These are phyloP conservation scores for human (Homo sapiens) DNA, from an alignment of 2,113 vertebrate species.

Conservation along the genomic window GRCh38 chr9:137638501-137639000, in stretches of 20 bases:
- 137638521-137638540: background rate
- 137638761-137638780: background rate
- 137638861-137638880: too few relatives aligned
- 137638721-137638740: too few relatives aligned
- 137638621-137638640: too few relatives aligned
- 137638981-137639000: too few relatives aligned
- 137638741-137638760: background rate
- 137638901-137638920: background rate
- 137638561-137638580: too few relatives aligned
- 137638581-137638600: too few relatives aligned
- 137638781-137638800: background rate
- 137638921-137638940: too few relatives aligned
- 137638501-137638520: background rate
- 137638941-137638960: too few relatives aligned
- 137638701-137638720: background rate
- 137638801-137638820: background rate
- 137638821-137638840: background rate
- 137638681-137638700: background rate
- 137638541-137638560: too few relatives aligned
- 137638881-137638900: background rate
- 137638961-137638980: too few relatives aligned
- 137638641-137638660: background rate
- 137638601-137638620: too few relatives aligned
- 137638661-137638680: background rate
- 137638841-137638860: too few relatives aligned